phyloP scores from a whole-genome alignment of 2,113 vertebrate species.

The Neodontobutis hainanensis region DNA sequence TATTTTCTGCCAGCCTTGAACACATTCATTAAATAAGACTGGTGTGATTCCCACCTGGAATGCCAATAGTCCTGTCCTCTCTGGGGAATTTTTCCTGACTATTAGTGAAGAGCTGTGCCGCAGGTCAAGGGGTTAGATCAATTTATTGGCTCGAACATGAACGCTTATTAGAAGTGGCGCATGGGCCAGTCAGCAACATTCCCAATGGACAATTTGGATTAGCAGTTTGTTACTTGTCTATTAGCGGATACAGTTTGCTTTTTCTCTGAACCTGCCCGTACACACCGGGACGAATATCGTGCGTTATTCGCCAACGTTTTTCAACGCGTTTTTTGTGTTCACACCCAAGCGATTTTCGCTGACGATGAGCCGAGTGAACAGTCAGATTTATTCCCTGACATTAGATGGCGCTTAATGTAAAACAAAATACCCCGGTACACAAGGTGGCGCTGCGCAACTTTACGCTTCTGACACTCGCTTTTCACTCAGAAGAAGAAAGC shows the following conservation, averaged over 20 bases:
- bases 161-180: conserved; percentile 28
- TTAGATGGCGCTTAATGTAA: too few species aligned
- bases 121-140: conserved; percentile 9
- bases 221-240: not conserved
- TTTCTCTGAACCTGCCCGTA: too few species aligned
- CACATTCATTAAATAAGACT: conserved; percentile 52
- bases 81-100: conserved; percentile 41
- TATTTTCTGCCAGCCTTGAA: conserved; percentile 24
- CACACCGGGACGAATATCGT: too few species aligned
- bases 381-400: too few species aligned
- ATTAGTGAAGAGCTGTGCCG: conserved; percentile 9
- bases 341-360: too few species aligned
- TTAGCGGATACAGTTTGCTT: not conserved
- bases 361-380: too few species aligned
- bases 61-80: conserved; percentile 28
- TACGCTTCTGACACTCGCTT: too few species aligned
- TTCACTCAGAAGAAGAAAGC: too few species aligned
- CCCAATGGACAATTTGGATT: not conserved
- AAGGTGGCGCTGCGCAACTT: too few species aligned
- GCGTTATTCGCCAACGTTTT: too few species aligned
- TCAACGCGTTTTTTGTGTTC: too few species aligned
- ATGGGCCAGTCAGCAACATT: conserved; percentile 1
- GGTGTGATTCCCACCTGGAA: conserved; percentile 45
- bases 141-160: conserved; percentile 17
- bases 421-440: too few species aligned